A percentile compares a stretch with the other conserved stretches of the same genome.
phyloP scores from a whole-genome alignment of 2,797 vertebrate species.

The Otolemur crassicaudatus region DNA sequence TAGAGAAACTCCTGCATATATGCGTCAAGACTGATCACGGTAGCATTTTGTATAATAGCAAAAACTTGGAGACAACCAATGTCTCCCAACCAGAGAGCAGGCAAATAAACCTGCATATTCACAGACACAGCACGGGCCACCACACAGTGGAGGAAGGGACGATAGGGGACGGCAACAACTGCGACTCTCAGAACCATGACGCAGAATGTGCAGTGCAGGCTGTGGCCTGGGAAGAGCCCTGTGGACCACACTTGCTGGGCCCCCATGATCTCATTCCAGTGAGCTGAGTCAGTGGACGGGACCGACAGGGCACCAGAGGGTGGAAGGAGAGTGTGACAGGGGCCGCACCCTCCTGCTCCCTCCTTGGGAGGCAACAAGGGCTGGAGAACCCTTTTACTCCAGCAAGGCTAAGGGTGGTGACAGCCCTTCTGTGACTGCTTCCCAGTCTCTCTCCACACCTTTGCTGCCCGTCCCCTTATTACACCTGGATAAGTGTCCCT shows the following conservation, averaged over 20 bases:
- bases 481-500: too few relatives aligned
- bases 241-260: rapidly evolving
- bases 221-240: background rate
- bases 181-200: rapidly evolving
- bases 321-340: rapidly evolving
- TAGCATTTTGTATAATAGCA: too few relatives aligned
- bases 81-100: rapidly evolving
- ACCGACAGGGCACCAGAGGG: too few relatives aligned
- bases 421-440: rapidly evolving
- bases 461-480: background rate
- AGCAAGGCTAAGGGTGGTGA: background rate
- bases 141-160: rapidly evolving
- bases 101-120: too few relatives aligned
- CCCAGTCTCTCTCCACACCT: background rate
- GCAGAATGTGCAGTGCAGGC: rapidly evolving
- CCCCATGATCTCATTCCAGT: rapidly evolving
- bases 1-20: background rate
- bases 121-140: background rate
- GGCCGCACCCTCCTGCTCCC: rapidly evolving
- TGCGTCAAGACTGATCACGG: background rate
- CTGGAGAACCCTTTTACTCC: background rate
- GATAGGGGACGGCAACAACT: rapidly evolving
- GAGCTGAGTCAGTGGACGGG: rapidly evolving
- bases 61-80: background rate
- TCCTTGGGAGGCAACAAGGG: rapidly evolving